Evolutionary conservation across 2,888 invertebrate genomes (phyloP).

Genomic region (Ptychoptera albimana): DNA sequence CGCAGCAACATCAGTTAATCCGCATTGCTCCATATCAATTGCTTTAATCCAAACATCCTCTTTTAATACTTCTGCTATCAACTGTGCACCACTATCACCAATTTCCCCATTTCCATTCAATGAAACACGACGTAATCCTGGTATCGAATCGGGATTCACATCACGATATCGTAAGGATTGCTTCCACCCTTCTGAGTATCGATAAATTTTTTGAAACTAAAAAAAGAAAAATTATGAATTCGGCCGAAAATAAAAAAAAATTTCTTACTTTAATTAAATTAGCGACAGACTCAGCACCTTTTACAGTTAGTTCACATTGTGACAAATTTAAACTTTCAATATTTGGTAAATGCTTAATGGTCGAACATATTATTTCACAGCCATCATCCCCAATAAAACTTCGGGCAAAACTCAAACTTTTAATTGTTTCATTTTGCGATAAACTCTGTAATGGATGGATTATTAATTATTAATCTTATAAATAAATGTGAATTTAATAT

Average conservation of each 20-base stretch:
- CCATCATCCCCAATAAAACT: constrained; percentile 56
- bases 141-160: constrained; percentile 55
- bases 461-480: too few relatives aligned
- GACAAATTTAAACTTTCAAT: constrained; percentile 51
- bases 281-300: constrained; percentile 47
- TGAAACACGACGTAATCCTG: constrained; percentile 51
- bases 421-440: constrained; percentile 43
- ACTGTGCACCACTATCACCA: constrained; percentile 43
- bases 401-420: constrained; percentile 48
- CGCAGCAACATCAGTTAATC: constrained; percentile 45
- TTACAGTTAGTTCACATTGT: constrained; percentile 46
- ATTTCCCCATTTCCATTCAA: constrained; percentile 52
- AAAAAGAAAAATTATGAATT: constrained; percentile 13
- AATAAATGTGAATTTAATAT: too few relatives aligned
- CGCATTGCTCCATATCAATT: constrained; percentile 59
- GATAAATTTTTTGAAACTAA: constrained; percentile 48
- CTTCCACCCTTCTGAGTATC: constrained; percentile 70
- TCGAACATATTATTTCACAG: constrained; percentile 51
- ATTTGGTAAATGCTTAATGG: constrained; percentile 47
- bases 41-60: constrained; percentile 71
- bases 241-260: constrained; percentile 1
- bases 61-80: constrained; percentile 48
- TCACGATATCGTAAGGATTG: constrained; percentile 61
- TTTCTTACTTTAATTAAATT: constrained; percentile 45
- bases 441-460: constrained; percentile 38